These are phyloP conservation scores for Ceyx erithaca DNA, from an alignment of 2,797 vertebrate genomes.

Conservation along the genomic window DNA sequence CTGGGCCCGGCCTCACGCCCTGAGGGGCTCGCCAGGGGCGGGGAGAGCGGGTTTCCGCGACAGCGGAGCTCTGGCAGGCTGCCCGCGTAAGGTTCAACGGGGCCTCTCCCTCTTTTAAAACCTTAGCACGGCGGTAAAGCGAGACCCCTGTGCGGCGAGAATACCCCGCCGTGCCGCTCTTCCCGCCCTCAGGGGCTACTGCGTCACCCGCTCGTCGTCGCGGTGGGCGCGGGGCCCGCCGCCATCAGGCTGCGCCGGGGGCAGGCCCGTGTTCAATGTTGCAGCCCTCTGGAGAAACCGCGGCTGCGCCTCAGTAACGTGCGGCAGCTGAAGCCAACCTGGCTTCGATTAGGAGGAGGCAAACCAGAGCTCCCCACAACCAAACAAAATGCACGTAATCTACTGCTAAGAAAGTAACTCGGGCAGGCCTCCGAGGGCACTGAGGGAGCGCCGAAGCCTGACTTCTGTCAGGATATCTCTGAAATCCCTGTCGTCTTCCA, in stretches of 20 bases:
- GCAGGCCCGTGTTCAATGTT: no score
- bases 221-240: no score
- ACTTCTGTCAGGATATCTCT: no score
- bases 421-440: no score
- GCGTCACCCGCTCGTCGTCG: no score
- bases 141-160: rapidly evolving
- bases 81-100: rapidly evolving
- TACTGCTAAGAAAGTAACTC: not conserved
- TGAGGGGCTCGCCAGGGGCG: rapidly evolving
- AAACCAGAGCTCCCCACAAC: no score
- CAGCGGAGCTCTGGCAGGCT: rapidly evolving
- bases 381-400: rapidly evolving
- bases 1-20: not conserved
- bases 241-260: rapidly evolving
- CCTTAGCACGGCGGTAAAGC: rapidly evolving
- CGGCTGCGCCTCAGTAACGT: rapidly evolving
- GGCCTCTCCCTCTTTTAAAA: rapidly evolving
- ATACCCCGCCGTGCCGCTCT: not conserved
- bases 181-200: not conserved
- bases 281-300: not conserved
- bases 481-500: not conserved
- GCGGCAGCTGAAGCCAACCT: not conserved
- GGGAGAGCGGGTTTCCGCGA: rapidly evolving
- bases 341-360: no score
- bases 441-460: rapidly evolving